Conservation (phyloP, 2,797 vertebrate species). For the Astyanax mexicanus region DNA sequence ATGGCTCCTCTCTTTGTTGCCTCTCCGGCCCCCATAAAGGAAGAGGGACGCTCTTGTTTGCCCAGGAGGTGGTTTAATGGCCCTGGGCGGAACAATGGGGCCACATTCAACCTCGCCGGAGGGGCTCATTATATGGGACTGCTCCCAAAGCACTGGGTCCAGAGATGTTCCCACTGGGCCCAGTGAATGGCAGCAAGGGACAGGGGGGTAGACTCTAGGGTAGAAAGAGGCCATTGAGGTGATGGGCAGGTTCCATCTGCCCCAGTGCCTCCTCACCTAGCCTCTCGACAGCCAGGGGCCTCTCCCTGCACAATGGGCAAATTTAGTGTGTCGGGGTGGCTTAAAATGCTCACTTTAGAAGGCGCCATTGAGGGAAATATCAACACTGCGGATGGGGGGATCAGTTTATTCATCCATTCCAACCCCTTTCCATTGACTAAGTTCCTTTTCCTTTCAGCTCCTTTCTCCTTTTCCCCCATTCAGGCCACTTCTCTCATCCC, state of each 20-base stretch:
- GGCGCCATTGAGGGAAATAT: constrained; percentile 84
- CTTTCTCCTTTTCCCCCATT: constrained; percentile 80
- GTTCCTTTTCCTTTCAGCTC: constrained; percentile 77
- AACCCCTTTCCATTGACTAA: constrained; percentile 82
- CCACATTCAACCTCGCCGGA: constrained; percentile 88
- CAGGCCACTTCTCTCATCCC: constrained; percentile 82
- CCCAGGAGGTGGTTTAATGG: constrained; percentile 96
- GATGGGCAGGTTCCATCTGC: constrained; percentile 96
- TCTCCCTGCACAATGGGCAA: constrained; percentile 85
- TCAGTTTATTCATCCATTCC: constrained; percentile 79
- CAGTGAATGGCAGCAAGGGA: constrained; percentile 85
- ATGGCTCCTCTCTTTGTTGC: constrained; percentile 90
- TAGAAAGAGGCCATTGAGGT: constrained; percentile 89
- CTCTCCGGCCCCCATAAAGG: constrained; percentile 89
- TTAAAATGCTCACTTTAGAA: constrained; percentile 86
- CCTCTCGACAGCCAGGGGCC: constrained; percentile 85
- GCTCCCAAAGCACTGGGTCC: constrained; percentile 85
- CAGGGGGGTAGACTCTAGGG: constrained; percentile 74
- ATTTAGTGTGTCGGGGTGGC: constrained; percentile 84
- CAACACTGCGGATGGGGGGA: constrained; percentile 77
- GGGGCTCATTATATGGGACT: constrained; percentile 90
- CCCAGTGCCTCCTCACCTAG: constrained; percentile 92
- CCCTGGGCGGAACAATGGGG: constrained; percentile 88
- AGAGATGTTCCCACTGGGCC: constrained; percentile 91
- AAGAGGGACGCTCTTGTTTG: constrained; percentile 95